A percentile compares a stretch with the other conserved stretches of the same genome.
Evolutionary conservation across 2,113 vertebrate genomes (phyloP).

Genomic region (Oreochromis niloticus): DNA sequence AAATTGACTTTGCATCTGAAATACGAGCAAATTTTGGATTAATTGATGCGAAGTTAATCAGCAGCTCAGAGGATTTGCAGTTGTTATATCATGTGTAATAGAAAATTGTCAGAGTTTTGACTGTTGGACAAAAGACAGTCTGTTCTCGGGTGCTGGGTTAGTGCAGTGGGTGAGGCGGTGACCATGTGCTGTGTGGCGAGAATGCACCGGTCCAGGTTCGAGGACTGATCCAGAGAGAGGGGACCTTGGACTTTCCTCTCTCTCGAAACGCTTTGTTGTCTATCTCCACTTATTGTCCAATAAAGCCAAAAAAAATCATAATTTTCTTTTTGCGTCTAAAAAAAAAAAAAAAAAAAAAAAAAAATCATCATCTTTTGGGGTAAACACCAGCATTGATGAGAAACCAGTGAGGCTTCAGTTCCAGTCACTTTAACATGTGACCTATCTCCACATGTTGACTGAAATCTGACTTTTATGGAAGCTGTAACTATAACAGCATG

Average conservation of each 20-base stretch:
- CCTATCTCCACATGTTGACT: background rate
- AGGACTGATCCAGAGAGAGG: background rate
- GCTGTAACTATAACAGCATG: background rate
- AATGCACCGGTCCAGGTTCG: background rate
- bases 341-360: background rate
- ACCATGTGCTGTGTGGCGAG: accelerated
- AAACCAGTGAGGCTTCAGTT: background rate
- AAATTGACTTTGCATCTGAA: background rate
- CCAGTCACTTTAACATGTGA: background rate
- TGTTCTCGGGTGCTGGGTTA: background rate
- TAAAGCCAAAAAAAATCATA: background rate
- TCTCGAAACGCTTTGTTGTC: accelerated
- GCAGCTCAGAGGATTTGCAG: background rate
- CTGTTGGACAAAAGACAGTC: background rate
- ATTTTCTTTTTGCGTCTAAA: background rate
- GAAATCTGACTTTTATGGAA: background rate
- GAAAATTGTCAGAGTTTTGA: background rate
- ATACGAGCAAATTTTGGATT: background rate
- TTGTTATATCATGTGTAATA: too few species aligned
- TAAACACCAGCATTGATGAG: background rate
- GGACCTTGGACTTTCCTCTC: background rate
- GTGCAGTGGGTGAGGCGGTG: background rate
- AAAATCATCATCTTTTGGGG: background rate
- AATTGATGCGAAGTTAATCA: background rate
- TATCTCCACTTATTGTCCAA: background rate